phyloP scores from a whole-genome alignment of 2,113 vertebrate genomes.

The Laticauda laticaudata region DNA sequence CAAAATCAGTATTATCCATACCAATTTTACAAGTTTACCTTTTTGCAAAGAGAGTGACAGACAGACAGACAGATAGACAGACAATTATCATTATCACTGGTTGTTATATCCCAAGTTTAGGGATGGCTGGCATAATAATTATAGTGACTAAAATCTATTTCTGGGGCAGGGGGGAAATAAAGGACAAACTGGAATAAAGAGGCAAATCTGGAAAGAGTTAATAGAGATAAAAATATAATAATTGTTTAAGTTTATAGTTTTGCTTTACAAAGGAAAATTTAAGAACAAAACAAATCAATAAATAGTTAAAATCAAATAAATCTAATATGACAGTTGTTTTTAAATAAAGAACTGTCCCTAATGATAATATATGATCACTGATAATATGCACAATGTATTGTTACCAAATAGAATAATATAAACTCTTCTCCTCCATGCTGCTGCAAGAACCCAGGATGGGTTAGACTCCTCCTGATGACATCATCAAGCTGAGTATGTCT shows the following conservation, averaged over 20 bases:
- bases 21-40: not conserved
- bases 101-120: not conserved
- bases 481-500: too few species aligned
- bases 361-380: not conserved
- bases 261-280: not conserved
- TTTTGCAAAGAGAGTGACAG: not conserved
- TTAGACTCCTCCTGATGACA: too few species aligned
- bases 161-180: not conserved
- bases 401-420: not conserved
- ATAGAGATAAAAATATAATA: not conserved
- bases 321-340: not conserved
- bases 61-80: not conserved
- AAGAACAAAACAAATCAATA: not conserved
- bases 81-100: not conserved
- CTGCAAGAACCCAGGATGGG: too few species aligned
- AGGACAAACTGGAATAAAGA: not conserved
- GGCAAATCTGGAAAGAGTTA: not conserved
- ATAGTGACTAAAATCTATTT: not conserved
- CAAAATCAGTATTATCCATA: not conserved
- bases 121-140: not conserved
- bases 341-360: not conserved
- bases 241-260: not conserved
- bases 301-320: not conserved
- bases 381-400: not conserved
- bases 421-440: not conserved